Base-by-base conservation (phyloP, 2,797 vertebrate species). In the Acanthurus leucopareius region DNA sequence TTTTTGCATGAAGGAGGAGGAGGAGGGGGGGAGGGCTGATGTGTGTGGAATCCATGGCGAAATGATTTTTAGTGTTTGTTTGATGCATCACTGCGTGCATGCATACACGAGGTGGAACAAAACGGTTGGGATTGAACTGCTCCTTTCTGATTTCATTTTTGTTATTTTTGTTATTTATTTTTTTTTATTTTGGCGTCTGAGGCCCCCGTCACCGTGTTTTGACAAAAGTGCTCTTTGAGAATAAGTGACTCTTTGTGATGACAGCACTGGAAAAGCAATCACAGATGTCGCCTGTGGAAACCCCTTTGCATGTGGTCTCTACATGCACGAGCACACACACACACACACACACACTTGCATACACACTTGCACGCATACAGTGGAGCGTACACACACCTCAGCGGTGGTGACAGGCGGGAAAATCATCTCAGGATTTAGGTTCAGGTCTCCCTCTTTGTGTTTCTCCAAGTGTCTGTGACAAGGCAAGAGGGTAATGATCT, bases 391-490 rank as follows among this genome's bases (percentile, higher is more conserved):
- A 69, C 80, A 83, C 78, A 84, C 61, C 20, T 69, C 45, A n/a
- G 54, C 57, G 52, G 53, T 69, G 58, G 77, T 69, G 86, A 88
- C 91, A 92, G 91, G 87, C 80, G 88, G 91, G 85, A 92, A 90
- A 92, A 89, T 89, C 86, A 93, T 93, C 82, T 84, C 79, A 84
- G 85, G 71, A 73, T 85, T 89, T 60, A 77, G 66, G 88, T 86
- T 86, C 62, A 85, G 83, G 86, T 89, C 86, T 83, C 86, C 42
- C 44, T 90, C 93, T 94, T 93, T 95, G 91, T 95, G 89, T 93
- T 93, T 93, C 86, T 91, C 85, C 76, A 94, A 94, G 93, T 93
- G 90, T 89, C 89, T 94, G 91, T 93, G 93, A 93, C 91, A 88
- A 83, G 74, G 51, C 77, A 85, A 84, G 69, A 86, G 77, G 65